Evolutionary conservation across 2,888 invertebrate species (phyloP), one percentile per base, ranked within the genome.

Genomic region (Tiphia femorata): DNA sequence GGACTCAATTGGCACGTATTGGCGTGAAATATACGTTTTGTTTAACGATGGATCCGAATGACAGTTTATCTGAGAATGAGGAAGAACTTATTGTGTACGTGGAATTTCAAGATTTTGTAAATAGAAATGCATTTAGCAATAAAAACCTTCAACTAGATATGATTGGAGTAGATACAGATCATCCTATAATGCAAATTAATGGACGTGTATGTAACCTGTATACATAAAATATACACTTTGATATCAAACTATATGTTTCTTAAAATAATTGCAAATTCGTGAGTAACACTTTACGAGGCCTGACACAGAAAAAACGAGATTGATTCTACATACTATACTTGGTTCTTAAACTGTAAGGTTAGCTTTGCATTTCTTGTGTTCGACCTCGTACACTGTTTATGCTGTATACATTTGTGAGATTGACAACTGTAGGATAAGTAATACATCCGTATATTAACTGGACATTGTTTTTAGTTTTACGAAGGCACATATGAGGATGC

Each of bases 401-500:
- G n/a, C n/a, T n/a, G n/a, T n/a, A n/a, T n/a, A n/a, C n/a, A n/a
- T n/a, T n/a, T n/a, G n/a, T n/a, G n/a, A n/a, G n/a, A n/a, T n/a
- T n/a, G n/a, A n/a, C n/a, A n/a, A n/a, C n/a, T n/a, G n/a, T n/a
- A n/a, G n/a, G n/a, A n/a, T n/a, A n/a, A n/a, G n/a, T n/a, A n/a
- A n/a, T n/a, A n/a, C n/a, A n/a, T n/a, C n/a, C n/a, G n/a, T n/a
- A n/a, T n/a, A n/a, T n/a, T n/a, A n/a, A n/a, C n/a, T 60, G 21
- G n/a, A n/a, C 29, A 33, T 37, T 42, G 51, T 40, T 65, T 64
- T 37, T 49, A 81, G 83, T 82, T 81, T 62, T 84, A 85, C 82
- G 72, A 79, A 89, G 93, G 93, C 14, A 87, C 86, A 46, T 92
- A 89, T 81, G 89, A 90, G 73, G 87, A 89, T 76, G 86, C 89